Percentiles rank a stretch among this genome's conserved stretches.
Evolutionary conservation across 2,797 vertebrate species (phyloP).

Genomic region (Brachyalestes nurse): DNA sequence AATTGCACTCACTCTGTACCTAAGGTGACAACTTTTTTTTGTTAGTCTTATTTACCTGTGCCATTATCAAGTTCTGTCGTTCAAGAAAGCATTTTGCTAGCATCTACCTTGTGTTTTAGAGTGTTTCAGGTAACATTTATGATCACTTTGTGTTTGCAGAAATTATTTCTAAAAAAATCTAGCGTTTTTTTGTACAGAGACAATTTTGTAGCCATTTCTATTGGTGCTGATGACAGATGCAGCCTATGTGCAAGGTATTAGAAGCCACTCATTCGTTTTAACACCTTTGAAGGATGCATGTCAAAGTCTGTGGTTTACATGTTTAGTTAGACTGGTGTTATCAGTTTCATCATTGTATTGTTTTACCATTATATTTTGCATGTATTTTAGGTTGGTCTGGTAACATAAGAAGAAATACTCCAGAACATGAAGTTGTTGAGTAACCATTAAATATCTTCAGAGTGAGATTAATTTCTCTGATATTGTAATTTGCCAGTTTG

Average conservation of each 20-base stretch:
- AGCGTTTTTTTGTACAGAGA: conserved; percentile 81
- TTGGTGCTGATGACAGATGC: conserved; percentile 44
- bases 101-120: conserved; percentile 64
- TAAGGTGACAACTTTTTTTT: not conserved
- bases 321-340: not conserved
- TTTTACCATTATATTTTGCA: conserved; percentile 28
- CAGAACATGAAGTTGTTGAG: conserved; percentile 22
- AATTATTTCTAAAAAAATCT: conserved; percentile 77
- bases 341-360: conserved; percentile 5
- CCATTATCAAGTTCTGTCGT: conserved; percentile 74
- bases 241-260: conserved; percentile 24
- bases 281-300: not conserved
- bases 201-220: conserved; percentile 82
- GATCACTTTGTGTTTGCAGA: conserved; percentile 66
- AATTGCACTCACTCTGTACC: not conserved
- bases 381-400: conserved; percentile 37
- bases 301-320: conserved; percentile 4
- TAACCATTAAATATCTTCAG: conserved; percentile 25
- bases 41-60: conserved; percentile 43
- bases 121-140: conserved; percentile 60
- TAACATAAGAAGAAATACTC: not conserved
- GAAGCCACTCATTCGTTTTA: conserved; percentile 5
- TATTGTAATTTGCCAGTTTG: not conserved
- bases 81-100: conserved; percentile 61
- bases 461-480: conserved; percentile 1